Conservation (phyloP, 2,797 vertebrate genomes). For the Heliangelus exortis region DNA sequence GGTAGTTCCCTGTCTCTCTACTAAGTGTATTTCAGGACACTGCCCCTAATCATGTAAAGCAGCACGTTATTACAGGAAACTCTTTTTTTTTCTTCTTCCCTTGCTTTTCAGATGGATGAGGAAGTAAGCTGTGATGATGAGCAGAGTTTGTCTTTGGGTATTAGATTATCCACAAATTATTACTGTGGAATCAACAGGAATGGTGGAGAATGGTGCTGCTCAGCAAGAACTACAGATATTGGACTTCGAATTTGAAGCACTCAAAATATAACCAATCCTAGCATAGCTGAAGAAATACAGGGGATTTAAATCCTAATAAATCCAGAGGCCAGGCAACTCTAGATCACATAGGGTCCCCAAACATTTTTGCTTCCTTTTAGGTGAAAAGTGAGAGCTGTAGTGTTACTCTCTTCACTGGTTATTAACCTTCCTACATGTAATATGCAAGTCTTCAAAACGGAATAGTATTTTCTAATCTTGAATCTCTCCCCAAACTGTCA, state of each 20-base stretch:
- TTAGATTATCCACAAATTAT: neutral
- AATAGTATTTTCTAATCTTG: neutral
- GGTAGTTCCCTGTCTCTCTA: neutral
- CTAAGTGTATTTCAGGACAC: neutral
- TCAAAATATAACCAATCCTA: neutral
- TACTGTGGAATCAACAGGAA: neutral
- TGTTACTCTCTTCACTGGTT: neutral
- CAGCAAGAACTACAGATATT: neutral
- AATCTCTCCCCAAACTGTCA: neutral
- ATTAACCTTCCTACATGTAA: neutral
- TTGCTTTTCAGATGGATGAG: neutral
- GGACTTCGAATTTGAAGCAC: neutral
- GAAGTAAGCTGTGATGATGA: neutral
- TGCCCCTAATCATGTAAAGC: neutral
- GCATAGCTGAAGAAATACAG: neutral
- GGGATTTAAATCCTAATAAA: neutral
- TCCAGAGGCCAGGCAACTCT: neutral
- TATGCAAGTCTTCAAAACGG: neutral
- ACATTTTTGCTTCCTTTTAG: neutral
- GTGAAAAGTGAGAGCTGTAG: neutral
- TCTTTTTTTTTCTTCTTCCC: neutral
- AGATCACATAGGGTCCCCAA: neutral
- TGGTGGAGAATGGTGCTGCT: neutral
- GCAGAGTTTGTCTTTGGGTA: neutral
- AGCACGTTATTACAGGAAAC: neutral